Percentiles rank a stretch among this genome's conserved stretches.
These are phyloP conservation scores for Rallus limicola DNA, from an alignment of 2,113 vertebrate species.

Conservation along the genomic window DNA sequence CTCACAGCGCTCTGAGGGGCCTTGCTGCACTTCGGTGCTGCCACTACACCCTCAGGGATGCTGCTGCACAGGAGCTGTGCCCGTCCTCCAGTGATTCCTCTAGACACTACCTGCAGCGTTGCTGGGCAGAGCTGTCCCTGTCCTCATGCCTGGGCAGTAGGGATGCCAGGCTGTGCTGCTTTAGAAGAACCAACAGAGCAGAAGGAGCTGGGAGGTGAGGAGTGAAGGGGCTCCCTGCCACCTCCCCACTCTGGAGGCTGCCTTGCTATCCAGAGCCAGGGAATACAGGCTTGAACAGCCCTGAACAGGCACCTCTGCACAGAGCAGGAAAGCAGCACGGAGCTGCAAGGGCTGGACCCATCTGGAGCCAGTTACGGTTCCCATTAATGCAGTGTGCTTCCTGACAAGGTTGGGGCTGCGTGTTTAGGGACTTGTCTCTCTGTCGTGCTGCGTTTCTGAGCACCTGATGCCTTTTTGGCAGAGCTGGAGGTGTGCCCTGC, in stretches of 20 bases:
- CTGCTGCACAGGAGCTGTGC: background rate
- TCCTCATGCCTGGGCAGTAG: background rate
- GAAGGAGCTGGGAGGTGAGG: background rate
- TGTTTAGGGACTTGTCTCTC: background rate
- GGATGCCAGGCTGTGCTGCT: background rate
- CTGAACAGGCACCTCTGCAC: too few relatives aligned
- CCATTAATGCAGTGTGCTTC: rapidly evolving
- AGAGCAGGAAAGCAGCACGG: background rate
- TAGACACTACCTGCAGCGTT: background rate
- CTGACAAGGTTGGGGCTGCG: rapidly evolving
- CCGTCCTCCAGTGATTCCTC: rapidly evolving
- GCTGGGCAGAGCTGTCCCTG: background rate
- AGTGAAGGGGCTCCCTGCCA: background rate
- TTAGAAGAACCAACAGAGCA: background rate
- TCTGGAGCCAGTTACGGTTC: background rate
- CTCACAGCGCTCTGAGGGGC: background rate
- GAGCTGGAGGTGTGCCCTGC: background rate
- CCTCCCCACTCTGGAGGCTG: background rate
- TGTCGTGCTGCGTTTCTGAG: rapidly evolving
- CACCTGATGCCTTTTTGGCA: rapidly evolving
- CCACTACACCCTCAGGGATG: background rate
- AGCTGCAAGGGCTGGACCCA: background rate
- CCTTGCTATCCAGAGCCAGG: background rate
- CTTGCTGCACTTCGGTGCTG: background rate
- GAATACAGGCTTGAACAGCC: too few relatives aligned